Base-by-base conservation (phyloP, 2,797 vertebrate species). In the Liasis olivaceus region DNA sequence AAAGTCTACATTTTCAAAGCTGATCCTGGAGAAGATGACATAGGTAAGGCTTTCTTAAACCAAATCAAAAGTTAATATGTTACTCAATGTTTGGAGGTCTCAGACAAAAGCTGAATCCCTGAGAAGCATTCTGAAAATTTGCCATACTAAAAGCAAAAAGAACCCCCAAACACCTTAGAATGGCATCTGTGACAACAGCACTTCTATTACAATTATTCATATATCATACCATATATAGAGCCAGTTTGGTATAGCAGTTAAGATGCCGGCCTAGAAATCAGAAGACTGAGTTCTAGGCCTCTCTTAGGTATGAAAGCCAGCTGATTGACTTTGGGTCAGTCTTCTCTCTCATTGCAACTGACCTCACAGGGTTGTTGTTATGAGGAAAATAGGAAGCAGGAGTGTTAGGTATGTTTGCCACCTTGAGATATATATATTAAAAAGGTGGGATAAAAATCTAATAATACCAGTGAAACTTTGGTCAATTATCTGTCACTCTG, bases 1-100 rank as follows among this genome's bases (percentile, higher is more conserved):
- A 99, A 99, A 96, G 99, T 99, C 95, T 99, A 99, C 97, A 99
- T 99, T 98, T 99, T 99, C 97, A 99, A 99, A 98, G 99, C 99
- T 66, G 99, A 99, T 95, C 99, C 99, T 51, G 99, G 99, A 93
- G 99, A 99, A 95, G 99, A 99, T 94, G 99, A 99, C 96, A 98
- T 99, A 97, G 99, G 99, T 99, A 97, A 98, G 98, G 95, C 51
- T 84, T 91, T 93, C 77, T 0, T 81, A 6, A 87, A 89, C 4
- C 1, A 84, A 59, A 69, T 15, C 15, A 81, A 47, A 77, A 22
- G 42, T 2, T 72, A 72, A 47, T 47, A 36, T 72, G 22, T 88
- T 81, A 60, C 56, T 2, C 28, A 42, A 3, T 51, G 77, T 51
- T 26, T 58, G 66, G 13, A 81, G 31, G 3, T 87, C 85, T 15